Evolutionary conservation across 2,797 vertebrate genomes (phyloP).

Genomic region (Acanthis flammea): DNA sequence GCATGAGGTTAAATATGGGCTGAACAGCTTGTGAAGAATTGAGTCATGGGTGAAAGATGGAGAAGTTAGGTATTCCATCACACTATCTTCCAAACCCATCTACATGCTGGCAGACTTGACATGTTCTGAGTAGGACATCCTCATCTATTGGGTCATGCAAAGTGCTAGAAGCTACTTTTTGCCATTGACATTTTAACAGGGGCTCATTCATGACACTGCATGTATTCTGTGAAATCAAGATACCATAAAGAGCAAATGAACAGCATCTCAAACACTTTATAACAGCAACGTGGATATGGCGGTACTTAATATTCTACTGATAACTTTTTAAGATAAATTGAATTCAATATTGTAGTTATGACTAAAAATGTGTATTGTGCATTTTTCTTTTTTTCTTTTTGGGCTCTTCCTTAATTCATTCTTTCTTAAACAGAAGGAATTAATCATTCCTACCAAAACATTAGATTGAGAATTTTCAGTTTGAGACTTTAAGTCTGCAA

Average conservation of each 20-base stretch:
- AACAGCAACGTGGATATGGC: neutral
- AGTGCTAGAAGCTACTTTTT: neutral
- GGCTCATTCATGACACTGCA: neutral
- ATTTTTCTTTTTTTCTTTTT: neutral
- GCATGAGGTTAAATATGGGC: neutral
- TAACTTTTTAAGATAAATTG: neutral
- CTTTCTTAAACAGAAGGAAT: neutral
- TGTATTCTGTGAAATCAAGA: neutral
- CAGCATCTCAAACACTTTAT: neutral
- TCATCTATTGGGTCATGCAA: neutral
- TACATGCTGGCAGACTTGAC: neutral
- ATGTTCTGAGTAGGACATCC: neutral
- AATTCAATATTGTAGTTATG: neutral
- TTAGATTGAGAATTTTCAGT: neutral
- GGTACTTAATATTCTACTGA: neutral
- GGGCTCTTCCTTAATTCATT: neutral
- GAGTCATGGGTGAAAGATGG: neutral
- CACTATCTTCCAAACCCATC: neutral
- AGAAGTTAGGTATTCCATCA: neutral
- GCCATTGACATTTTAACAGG: neutral
- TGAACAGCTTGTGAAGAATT: neutral
- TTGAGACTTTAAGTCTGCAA: neutral
- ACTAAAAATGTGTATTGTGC: neutral
- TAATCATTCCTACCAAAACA: neutral
- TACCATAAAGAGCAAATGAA: neutral